A percentile compares a stretch with the other conserved stretches of the same genome.
Conservation (phyloP, 2,888 invertebrate species). For the Drosophila birchii region DNA sequence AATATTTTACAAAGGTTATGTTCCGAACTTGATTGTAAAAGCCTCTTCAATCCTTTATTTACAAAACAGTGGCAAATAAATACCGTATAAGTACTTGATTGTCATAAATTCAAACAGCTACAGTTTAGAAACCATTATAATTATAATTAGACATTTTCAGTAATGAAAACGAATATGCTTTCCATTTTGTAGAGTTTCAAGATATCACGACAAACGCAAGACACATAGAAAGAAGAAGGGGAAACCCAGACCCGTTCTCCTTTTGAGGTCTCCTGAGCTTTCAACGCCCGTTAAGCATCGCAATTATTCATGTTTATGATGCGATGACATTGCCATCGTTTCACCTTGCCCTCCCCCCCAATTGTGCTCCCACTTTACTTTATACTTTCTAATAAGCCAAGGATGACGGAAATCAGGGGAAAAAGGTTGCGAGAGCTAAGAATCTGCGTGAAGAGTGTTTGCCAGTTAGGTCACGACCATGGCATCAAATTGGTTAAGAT, state of each 20-base stretch:
- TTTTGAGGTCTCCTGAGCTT: constrained; percentile 62
- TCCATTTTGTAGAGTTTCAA: not conserved
- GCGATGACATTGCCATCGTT: constrained; percentile 59
- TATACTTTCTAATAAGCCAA: constrained; percentile 16
- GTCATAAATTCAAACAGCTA: too few relatives aligned
- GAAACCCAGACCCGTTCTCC: constrained; percentile 17
- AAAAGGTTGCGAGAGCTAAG: not conserved
- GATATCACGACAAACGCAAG: constrained; percentile 14
- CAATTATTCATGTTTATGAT: constrained; percentile 80
- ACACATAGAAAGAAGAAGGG: constrained; percentile 15
- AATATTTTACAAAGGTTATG: too few relatives aligned
- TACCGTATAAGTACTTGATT: too few relatives aligned
- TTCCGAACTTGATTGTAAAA: not conserved
- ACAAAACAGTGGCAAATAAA: too few relatives aligned
- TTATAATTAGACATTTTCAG: too few relatives aligned
- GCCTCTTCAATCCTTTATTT: not conserved
- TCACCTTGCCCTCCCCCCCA: not conserved
- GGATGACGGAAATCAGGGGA: constrained; percentile 5
- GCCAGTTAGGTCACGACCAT: constrained; percentile 31
- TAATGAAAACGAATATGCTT: not conserved
- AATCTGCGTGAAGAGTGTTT: constrained; percentile 9
- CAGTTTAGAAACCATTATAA: too few relatives aligned
- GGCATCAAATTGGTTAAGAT: constrained; percentile 38
- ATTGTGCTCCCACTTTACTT: not conserved
- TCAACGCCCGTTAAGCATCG: constrained; percentile 72